Conservation (phyloP, 2,113 vertebrate species). For the Peromyscus californicus region DNA sequence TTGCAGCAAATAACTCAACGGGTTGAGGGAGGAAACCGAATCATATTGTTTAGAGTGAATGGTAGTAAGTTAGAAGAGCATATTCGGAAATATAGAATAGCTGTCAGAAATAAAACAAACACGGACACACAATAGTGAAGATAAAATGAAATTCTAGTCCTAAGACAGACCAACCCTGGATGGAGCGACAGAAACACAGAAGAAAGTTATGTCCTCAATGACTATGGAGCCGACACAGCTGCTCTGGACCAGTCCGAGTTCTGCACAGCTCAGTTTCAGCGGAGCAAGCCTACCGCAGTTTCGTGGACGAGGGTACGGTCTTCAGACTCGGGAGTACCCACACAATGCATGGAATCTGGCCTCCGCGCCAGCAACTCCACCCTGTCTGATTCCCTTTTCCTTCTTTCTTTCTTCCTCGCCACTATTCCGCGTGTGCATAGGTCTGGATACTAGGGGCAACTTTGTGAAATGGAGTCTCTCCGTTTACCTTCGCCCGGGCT, state of each 20-base stretch:
- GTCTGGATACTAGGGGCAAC: not conserved
- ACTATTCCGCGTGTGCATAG: not conserved
- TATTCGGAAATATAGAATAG: constrained; percentile 19
- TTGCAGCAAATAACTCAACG: constrained; percentile 24
- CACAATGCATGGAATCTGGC: not conserved
- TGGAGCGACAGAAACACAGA: not conserved
- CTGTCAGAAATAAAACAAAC: not conserved
- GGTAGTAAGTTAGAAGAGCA: not conserved
- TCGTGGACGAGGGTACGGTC: not conserved
- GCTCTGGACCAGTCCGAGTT: not conserved
- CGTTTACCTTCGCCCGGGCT: not conserved
- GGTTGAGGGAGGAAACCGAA: not conserved
- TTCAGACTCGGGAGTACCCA: not conserved
- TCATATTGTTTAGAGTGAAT: constrained; percentile 32
- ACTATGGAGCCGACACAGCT: not conserved
- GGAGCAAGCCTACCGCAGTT: not conserved
- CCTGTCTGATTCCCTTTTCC: not conserved
- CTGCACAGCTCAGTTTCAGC: not conserved
- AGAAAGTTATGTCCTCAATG: constrained; percentile 31
- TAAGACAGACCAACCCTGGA: not conserved
- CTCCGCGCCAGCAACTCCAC: not conserved
- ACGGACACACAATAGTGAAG: not conserved
- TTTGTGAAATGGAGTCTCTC: not conserved
- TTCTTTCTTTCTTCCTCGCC: not conserved
- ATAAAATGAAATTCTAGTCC: constrained; percentile 27